Evolutionary conservation across 2,888 invertebrate species (phyloP), one percentile per base, ranked within the genome.

Genomic region (Eutolmus rufibarbis): DNA sequence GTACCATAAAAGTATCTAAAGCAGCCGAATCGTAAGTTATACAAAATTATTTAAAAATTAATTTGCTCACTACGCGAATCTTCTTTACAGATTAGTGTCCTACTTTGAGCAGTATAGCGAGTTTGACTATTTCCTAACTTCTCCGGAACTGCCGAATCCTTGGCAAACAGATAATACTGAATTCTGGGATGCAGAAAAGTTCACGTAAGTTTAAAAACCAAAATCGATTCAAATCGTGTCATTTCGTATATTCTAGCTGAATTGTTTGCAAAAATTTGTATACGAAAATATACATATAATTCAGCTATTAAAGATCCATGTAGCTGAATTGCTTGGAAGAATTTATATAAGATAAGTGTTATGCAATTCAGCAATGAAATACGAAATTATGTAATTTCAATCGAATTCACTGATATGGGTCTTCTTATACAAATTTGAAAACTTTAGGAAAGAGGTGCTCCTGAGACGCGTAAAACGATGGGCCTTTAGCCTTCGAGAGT

Each of bases 141-240:
- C 96, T 37, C 97, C 98, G 1, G 99, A 99, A 93, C 96, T 97
- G 92, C 96, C 97, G 57, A 99, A 99, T 94, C 99, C 99, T 0
- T 99, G 99, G 99, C 95, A 98, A 90, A 96, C 97, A 43, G 99
- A 99, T 91, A 98, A 96, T 92, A 96, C 97, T 2, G 99, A 99
- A 91, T 96, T 98, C 92, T 99, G 99, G 99, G 99, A 99, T 90
- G 97, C 97, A 92, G 99, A 99, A 92, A 98, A 96, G 93, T 95
- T 96, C 91, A 95, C 96, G 97, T 97, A 92, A 93, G 93, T 87
- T 19, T 76, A 14, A 31, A 66, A 66, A 46, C 86, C 43, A 84
- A 88, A 86, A n/a, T 87, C 19, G 34, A 23, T 40, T 51, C 43
- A 12, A 43, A 34, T 34, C 34, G 34, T 34, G 34, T 7, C 7